Base-by-base conservation (phyloP, 2,113 vertebrate species). In the Pampusana beccarii region DNA sequence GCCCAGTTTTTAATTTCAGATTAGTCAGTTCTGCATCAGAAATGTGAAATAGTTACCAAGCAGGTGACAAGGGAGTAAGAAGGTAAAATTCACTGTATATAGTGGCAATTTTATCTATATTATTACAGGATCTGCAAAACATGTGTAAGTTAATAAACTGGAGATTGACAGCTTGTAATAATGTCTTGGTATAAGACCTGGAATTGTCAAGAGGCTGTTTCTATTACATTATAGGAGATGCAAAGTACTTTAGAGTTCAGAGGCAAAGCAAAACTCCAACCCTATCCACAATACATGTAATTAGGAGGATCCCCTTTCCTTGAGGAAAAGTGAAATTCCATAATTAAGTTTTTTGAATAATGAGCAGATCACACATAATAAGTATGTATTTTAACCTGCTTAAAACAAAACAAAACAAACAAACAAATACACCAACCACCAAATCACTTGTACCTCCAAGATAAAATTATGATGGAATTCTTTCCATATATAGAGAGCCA, bases 401-500 rank as follows among this genome's bases (percentile, higher is more conserved):
- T 25, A 20, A 28, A 74, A 56, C 26, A 12, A 74, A 54, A 10
- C 44, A 23, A 13, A 1, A 2, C 3, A 2, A 69, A 18, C 9
- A 48, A 54, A 25, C 1, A 28, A 75, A 84, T 18, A 28, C 16
- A n/a, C 8, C 16, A 71, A 20, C 3, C 13, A 48, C 38, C 7
- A 61, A 58, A 73, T 51, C 21, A 46, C 6, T 7, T 79, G 13
- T 57, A 44, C 5, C 4, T 26, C 18, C 31, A 44, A 79, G 79
- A 15, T 2, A 86, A 88, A 92, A 64, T 17, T 36, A 31, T 56
- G 2, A 13, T 51, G 4, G 3, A n/a, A 57, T 72, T 67, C 2
- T 56, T 75, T 67, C 29, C 1, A 0, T 16, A 12, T 16, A 28
- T 6, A 42, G 1, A 56, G 6, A 69, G 3, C 11, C 11, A 66